Evolutionary conservation across 2,797 vertebrate genomes (phyloP).

Genomic region (Anomalospiza imberbis): DNA sequence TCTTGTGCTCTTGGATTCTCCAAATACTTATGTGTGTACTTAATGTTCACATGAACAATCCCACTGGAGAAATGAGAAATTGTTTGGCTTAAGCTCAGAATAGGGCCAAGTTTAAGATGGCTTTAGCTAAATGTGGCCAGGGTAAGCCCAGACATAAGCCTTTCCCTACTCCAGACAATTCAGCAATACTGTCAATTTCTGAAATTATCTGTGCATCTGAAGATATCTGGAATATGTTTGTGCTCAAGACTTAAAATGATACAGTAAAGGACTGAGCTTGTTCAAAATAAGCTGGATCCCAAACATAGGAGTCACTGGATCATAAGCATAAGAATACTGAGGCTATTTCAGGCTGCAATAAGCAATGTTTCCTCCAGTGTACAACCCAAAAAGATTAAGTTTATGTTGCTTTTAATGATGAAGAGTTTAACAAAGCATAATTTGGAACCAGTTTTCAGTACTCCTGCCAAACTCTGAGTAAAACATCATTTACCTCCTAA

Average conservation of each 20-base stretch:
- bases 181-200: background rate
- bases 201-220: background rate
- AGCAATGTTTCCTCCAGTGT: background rate
- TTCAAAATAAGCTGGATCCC: background rate
- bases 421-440: constrained; percentile 44
- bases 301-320: background rate
- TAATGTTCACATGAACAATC: background rate
- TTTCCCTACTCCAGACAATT: background rate
- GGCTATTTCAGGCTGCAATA: background rate
- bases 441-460: constrained; percentile 46
- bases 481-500: constrained; percentile 63
- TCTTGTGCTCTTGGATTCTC: background rate
- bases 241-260: background rate
- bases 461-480: constrained; percentile 50
- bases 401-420: constrained; percentile 39
- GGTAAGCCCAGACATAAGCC: background rate
- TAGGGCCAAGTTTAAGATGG: background rate
- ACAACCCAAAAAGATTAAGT: constrained; percentile 19
- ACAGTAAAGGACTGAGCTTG: background rate
- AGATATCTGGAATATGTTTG: background rate
- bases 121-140: background rate
- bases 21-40: background rate
- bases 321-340: background rate
- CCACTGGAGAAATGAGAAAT: background rate
- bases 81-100: background rate